Percentiles rank a stretch among this genome's conserved stretches.
phyloP scores from a whole-genome alignment of 2,888 invertebrate genomes.

The Eledone cirrhosa region DNA sequence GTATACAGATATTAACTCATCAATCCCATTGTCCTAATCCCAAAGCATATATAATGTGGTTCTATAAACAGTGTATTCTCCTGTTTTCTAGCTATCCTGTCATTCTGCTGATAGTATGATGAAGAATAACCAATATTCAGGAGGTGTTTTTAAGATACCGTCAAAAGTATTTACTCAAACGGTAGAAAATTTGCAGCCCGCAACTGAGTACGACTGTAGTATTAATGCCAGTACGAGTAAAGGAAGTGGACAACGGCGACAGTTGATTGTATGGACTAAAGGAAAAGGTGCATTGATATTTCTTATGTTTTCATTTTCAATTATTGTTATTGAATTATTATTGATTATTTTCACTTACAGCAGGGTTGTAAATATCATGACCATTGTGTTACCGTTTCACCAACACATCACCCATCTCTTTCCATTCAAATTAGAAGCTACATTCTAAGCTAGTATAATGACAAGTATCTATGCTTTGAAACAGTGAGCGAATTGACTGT shows the following conservation, averaged over 20 bases:
- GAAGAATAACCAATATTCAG: background rate
- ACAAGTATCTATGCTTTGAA: no score
- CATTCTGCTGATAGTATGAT: slow-evolving; percentile 4
- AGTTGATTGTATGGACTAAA: slow-evolving; percentile 75
- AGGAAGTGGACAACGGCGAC: slow-evolving; percentile 71
- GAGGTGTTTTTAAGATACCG: slow-evolving; percentile 32
- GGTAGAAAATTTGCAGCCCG: slow-evolving; percentile 70
- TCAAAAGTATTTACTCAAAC: slow-evolving; percentile 39
- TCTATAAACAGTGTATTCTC: background rate
- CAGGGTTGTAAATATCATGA: no score
- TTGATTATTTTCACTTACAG: no score
- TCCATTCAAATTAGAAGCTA: no score
- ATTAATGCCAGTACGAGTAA: slow-evolving; percentile 73
- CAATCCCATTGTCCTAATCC: no score
- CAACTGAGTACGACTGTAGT: slow-evolving; percentile 80
- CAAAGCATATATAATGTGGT: background rate
- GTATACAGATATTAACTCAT: no score
- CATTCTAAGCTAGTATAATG: no score
- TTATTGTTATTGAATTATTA: no score
- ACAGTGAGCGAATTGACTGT: no score
- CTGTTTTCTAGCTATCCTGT: background rate
- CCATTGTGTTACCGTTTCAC: no score
- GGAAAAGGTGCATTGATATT: slow-evolving; percentile 70
- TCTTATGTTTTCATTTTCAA: background rate
- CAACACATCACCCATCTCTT: no score